Evolutionary conservation across 2,797 vertebrate species (phyloP).

Genomic region (Helarctos malayanus): DNA sequence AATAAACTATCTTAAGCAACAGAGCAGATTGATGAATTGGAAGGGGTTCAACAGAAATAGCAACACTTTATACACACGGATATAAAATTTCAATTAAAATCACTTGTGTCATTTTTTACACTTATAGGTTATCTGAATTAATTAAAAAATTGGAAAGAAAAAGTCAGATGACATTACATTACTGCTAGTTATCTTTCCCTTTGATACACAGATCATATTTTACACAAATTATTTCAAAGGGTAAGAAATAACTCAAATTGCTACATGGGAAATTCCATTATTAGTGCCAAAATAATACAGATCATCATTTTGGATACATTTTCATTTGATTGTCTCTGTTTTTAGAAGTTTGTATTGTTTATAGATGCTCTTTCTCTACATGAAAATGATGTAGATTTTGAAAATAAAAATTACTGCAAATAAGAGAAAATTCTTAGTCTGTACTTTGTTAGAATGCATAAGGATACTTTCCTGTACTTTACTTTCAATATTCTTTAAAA

Average conservation of each 20-base stretch:
- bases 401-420: background rate
- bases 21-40: background rate
- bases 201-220: background rate
- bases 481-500: background rate
- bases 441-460: background rate
- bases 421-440: background rate
- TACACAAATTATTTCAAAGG: background rate
- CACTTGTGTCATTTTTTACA: background rate
- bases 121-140: background rate
- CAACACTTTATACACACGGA: background rate
- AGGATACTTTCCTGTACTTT: background rate
- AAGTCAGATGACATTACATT: background rate
- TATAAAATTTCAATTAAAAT: constrained; percentile 65
- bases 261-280: background rate
- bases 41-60: constrained; percentile 55
- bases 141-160: constrained; percentile 40
- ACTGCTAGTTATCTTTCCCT: background rate
- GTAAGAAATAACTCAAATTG: background rate
- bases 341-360: background rate
- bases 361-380: background rate
- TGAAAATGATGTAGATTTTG: constrained; percentile 29
- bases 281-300: background rate
- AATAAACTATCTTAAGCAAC: background rate
- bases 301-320: constrained; percentile 36
- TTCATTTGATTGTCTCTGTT: background rate